Evolutionary conservation across 2,113 vertebrate species (phyloP), one percentile per base, ranked within the genome.

Genomic region (Gambusia holbrooki): DNA sequence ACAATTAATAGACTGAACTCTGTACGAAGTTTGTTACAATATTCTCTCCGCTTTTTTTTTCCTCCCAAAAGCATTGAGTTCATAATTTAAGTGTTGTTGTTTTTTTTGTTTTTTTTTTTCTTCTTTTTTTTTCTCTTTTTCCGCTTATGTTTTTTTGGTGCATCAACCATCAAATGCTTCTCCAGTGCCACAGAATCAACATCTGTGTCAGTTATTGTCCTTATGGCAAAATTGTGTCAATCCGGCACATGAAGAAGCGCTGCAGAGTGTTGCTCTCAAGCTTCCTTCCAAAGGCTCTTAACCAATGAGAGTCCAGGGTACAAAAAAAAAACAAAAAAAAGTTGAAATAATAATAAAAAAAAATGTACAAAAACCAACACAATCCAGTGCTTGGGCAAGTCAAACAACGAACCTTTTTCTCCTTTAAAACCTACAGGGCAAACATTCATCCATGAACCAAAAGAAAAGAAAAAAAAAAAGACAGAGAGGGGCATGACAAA

Each of bases 21-120:
- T 99, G 97, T 98, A 98, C 96, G 97, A 97, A 98, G 97, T 98
- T 93, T 98, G 96, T 98, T 98, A 99, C 98, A 98, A 97, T 98
- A 97, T 96, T 97, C 95, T 97, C 96, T 96, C 93, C 95, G 96
- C 95, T 96, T 93, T 37, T 93, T 92, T 73, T 71, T 92, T 91
- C 71, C 32, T 87, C 82, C 73, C 80, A 92, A 92, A 91, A 92
- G 88, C 91, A 88, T 89, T 88, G 89, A 91, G 91, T 92, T 92
- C 88, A 92, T 92, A 92, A 92, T 92, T 92, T 92, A 92, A 92
- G 86, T 90, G 71, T 85, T 90, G 90, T 87, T 89, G 86, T 71
- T 22, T 5, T 66, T 71, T 28, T 40, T 27, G 60, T 27, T 37
- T 70, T 3, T 28, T 40, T 25, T 64, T 48, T 32, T 48, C n/a